Conservation (phyloP, 2,888 invertebrate species). For the Nomada lathburiana region DNA sequence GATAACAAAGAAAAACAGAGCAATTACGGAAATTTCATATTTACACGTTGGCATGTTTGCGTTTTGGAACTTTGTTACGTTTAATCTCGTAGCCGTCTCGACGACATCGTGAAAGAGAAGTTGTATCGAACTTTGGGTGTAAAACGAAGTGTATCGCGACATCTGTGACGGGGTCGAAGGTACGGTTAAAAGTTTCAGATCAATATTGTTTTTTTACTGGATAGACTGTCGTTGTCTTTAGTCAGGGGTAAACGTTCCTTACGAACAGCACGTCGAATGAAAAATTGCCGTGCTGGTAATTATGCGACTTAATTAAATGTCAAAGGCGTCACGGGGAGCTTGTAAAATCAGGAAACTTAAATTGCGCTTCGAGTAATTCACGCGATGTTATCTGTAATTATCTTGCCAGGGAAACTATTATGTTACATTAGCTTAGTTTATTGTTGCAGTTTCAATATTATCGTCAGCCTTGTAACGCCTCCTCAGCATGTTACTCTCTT, state of each 20-base stretch:
- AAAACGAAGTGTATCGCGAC: not conserved
- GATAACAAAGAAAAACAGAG: not conserved
- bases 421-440: not conserved
- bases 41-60: not conserved
- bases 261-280: not conserved
- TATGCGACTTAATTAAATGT: constrained; percentile 21
- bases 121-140: constrained; percentile 10
- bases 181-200: constrained; percentile 3
- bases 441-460: not conserved
- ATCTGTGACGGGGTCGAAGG: not conserved
- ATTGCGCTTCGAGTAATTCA: constrained; percentile 1
- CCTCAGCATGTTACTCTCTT: not conserved
- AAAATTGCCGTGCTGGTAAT: constrained; percentile 1
- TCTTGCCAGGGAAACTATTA: constrained; percentile 6
- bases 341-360: constrained; percentile 26
- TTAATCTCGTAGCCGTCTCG: not conserved
- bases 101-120: not conserved
- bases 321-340: constrained; percentile 1
- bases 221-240: not conserved
- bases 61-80: not conserved
- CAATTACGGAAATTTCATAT: too few relatives aligned
- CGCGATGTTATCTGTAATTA: constrained; percentile 15
- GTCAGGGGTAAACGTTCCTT: not conserved
- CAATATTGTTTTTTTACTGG: constrained; percentile 5
- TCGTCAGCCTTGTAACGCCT: not conserved